phyloP scores from a whole-genome alignment of 2,888 invertebrate genomes.

The Elegia similella region DNA sequence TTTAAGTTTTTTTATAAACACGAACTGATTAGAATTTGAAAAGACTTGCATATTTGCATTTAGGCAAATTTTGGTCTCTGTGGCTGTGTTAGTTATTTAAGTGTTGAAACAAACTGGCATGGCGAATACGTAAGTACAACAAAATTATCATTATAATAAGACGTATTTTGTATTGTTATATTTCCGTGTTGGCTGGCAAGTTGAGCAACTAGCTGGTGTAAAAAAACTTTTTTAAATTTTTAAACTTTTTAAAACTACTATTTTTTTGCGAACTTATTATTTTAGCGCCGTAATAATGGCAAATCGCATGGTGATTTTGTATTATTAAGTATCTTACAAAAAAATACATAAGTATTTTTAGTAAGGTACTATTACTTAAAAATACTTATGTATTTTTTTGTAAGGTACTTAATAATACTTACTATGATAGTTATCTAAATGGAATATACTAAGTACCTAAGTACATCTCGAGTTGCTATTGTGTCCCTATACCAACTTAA shows the following conservation, averaged over 20 bases:
- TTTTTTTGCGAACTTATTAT: neutral
- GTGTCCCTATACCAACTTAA: too few relatives aligned
- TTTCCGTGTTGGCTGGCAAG: slow-evolving; percentile 11
- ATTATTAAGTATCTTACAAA: too few relatives aligned
- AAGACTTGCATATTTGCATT: slow-evolving; percentile 36
- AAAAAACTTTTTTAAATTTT: neutral
- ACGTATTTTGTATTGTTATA: slow-evolving; percentile 18
- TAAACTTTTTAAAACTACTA: neutral
- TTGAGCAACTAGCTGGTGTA: neutral
- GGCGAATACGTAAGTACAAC: slow-evolving; percentile 50
- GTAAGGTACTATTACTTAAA: too few relatives aligned
- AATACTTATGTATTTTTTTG: too few relatives aligned
- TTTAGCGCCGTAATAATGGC: too few relatives aligned
- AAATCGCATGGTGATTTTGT: too few relatives aligned
- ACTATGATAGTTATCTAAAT: too few relatives aligned
- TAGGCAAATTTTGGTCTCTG: slow-evolving; percentile 35
- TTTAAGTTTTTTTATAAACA: slow-evolving; percentile 5
- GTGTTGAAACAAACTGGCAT: slow-evolving; percentile 42
- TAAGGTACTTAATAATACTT: too few relatives aligned
- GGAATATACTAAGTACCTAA: too few relatives aligned
- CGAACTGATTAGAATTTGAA: slow-evolving; percentile 24
- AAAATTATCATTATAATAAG: slow-evolving; percentile 34
- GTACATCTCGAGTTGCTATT: too few relatives aligned
- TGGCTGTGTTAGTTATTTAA: slow-evolving; percentile 39
- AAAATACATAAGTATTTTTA: too few relatives aligned